A percentile compares a stretch with the other conserved stretches of the same genome.
Evolutionary conservation across 2,888 invertebrate genomes (phyloP).

Genomic region (Chromoteleia sp.): DNA sequence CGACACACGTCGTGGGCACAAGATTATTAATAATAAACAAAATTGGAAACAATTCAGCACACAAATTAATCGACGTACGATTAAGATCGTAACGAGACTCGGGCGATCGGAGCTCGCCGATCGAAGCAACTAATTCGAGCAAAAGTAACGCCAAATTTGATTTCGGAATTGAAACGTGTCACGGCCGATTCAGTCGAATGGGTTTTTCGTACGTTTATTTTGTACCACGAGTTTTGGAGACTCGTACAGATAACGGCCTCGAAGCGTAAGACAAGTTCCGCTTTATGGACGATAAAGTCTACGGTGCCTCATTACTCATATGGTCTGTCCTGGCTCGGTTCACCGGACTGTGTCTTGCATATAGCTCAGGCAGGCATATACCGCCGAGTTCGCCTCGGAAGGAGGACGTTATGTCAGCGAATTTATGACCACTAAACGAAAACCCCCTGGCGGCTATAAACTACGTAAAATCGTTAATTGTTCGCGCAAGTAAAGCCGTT

Average conservation of each 20-base stretch:
- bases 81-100: conserved; percentile 8
- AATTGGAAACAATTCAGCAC: conserved; percentile 42
- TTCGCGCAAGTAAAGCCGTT: conserved; percentile 77
- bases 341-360: conserved; percentile 62
- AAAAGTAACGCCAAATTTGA: conserved; percentile 7
- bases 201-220: conserved; percentile 40
- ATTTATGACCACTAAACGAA: conserved; percentile 80
- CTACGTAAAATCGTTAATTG: conserved; percentile 83
- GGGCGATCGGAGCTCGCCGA: conserved; percentile 3
- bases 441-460: conserved; percentile 78
- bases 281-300: conserved; percentile 71
- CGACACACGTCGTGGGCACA: conserved; percentile 24
- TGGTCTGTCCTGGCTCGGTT: conserved; percentile 53
- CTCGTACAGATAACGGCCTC: conserved; percentile 44
- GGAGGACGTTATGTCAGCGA: conserved; percentile 72
- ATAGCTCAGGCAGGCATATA: conserved; percentile 49
- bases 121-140: not conserved
- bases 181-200: conserved; percentile 4
- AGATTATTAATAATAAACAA: conserved; percentile 40
- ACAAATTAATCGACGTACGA: conserved; percentile 31
- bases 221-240: conserved; percentile 1
- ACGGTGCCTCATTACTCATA: conserved; percentile 69
- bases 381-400: conserved; percentile 64
- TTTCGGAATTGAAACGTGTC: conserved; percentile 17
- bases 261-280: conserved; percentile 60